Evolutionary conservation across 2,113 vertebrate genomes (phyloP).

Genomic region (Lampris incognitus): DNA sequence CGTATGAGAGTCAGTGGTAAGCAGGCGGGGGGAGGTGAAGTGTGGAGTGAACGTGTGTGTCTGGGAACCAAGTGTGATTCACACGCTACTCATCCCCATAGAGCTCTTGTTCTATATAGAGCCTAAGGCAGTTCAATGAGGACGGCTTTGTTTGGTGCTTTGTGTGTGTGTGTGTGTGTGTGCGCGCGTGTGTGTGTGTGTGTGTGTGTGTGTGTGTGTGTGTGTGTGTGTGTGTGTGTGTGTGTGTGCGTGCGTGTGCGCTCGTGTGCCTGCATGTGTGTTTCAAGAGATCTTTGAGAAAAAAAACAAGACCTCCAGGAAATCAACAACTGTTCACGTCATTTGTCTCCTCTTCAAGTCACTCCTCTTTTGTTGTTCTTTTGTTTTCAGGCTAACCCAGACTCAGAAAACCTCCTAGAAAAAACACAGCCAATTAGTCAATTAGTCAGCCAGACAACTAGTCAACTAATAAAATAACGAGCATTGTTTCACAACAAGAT

Average conservation of each 20-base stretch:
- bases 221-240: conserved; percentile 4
- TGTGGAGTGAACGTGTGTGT: conserved; percentile 58
- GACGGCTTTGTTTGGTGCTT: conserved; percentile 61
- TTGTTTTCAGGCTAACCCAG: conserved; percentile 9
- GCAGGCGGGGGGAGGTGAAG: conserved; percentile 43
- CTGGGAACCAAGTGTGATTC: conserved; percentile 75
- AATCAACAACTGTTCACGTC: conserved; percentile 50
- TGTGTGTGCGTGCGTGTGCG: conserved; percentile 14
- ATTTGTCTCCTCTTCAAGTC: conserved; percentile 26
- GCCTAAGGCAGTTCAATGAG: conserved; percentile 62
- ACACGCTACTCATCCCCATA: conserved; percentile 66
- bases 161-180: neutral
- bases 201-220: conserved; percentile 48
- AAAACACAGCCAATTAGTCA: neutral
- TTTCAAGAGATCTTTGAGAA: neutral
- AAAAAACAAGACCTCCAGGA: conserved; percentile 24
- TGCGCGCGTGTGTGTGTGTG: conserved; percentile 41
- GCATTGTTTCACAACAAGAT: too few relatives aligned
- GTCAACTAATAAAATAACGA: too few relatives aligned
- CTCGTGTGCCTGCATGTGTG: conserved; percentile 2
- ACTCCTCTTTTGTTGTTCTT: conserved; percentile 20
- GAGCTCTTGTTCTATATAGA: conserved; percentile 48
- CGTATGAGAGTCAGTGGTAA: conserved; percentile 36
- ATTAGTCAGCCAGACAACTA: neutral
- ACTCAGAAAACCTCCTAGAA: neutral